Percentiles rank a stretch among this genome's conserved stretches.
phyloP scores from a whole-genome alignment of 2,888 invertebrate genomes.

The Chymomyza caudatula region DNA sequence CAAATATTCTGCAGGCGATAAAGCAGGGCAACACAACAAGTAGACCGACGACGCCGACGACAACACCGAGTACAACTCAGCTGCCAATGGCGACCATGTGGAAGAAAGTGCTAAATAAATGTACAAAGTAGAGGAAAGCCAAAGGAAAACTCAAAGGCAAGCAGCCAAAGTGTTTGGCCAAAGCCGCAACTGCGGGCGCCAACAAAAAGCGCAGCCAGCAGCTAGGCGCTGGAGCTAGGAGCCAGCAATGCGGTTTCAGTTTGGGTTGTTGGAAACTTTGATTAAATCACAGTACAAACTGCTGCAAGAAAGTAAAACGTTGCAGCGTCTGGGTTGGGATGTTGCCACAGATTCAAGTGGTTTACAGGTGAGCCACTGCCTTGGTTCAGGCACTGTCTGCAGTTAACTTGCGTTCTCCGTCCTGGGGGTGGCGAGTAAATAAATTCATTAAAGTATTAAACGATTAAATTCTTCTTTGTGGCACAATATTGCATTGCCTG shows the following conservation, averaged over 20 bases:
- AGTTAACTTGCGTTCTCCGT: neutral
- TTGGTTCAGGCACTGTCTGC: neutral
- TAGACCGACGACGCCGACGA: neutral
- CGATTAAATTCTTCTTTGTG: neutral
- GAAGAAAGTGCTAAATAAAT: constrained; percentile 67
- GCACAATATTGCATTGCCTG: neutral
- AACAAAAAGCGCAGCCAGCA: constrained; percentile 47
- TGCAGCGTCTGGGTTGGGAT: constrained; percentile 17
- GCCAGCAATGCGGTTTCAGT: constrained; percentile 47
- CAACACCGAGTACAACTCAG: constrained; percentile 36
- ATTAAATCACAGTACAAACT: constrained; percentile 64
- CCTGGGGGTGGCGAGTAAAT: constrained; percentile 39
- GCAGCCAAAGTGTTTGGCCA: neutral
- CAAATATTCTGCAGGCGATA: constrained; percentile 54
- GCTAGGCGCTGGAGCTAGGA: neutral
- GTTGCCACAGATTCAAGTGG: constrained; percentile 42
- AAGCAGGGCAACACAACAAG: constrained; percentile 9
- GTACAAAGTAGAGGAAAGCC: constrained; percentile 44
- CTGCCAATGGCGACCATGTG: constrained; percentile 38
- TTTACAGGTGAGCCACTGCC: constrained; percentile 4
- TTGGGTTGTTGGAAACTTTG: constrained; percentile 52
- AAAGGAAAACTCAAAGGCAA: neutral
- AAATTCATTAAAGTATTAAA: constrained; percentile 69
- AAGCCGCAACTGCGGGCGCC: constrained; percentile 24
- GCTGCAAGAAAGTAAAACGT: constrained; percentile 15